phyloP scores from a whole-genome alignment of 2,888 invertebrate species.

The Drosophila austrosaltans region DNA sequence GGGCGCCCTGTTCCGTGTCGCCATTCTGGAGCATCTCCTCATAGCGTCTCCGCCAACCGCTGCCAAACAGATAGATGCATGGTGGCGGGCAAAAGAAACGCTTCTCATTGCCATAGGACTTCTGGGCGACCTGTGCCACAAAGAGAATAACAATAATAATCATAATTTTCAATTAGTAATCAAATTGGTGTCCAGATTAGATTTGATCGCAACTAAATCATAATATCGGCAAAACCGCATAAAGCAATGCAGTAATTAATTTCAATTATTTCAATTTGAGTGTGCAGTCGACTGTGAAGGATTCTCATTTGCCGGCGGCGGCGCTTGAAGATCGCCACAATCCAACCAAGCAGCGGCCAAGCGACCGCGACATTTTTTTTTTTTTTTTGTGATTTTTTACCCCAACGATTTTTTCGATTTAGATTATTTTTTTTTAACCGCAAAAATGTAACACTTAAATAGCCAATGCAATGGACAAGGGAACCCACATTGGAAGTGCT shows the following conservation, averaged over 20 bases:
- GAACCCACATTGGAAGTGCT: neutral
- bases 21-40: conserved; percentile 96
- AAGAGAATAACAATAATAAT: conserved; percentile 9
- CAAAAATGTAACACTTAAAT: conserved; percentile 48
- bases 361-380: conserved; percentile 47
- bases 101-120: conserved; percentile 99
- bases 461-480: conserved; percentile 33
- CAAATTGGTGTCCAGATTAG: conserved; percentile 42
- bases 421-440: conserved; percentile 27
- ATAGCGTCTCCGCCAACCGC: conserved; percentile 97
- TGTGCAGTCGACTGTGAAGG: conserved; percentile 83
- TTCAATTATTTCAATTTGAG: conserved; percentile 81
- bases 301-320: conserved; percentile 68
- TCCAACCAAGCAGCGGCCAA: conserved; percentile 18
- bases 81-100: conserved; percentile 99
- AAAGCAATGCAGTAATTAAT: conserved; percentile 79
- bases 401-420: conserved; percentile 16
- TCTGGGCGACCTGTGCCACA: conserved; percentile 92
- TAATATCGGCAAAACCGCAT: conserved; percentile 66
- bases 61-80: conserved; percentile 99
- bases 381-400: conserved; percentile 18
- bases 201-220: conserved; percentile 49
- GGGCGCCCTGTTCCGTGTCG: conserved; percentile 94
- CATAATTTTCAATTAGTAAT: conserved; percentile 18
- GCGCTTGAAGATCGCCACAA: conserved; percentile 72